These are phyloP conservation scores for Dasypogon diadema DNA, from an alignment of 2,888 invertebrate genomes.

Conservation along the genomic window DNA sequence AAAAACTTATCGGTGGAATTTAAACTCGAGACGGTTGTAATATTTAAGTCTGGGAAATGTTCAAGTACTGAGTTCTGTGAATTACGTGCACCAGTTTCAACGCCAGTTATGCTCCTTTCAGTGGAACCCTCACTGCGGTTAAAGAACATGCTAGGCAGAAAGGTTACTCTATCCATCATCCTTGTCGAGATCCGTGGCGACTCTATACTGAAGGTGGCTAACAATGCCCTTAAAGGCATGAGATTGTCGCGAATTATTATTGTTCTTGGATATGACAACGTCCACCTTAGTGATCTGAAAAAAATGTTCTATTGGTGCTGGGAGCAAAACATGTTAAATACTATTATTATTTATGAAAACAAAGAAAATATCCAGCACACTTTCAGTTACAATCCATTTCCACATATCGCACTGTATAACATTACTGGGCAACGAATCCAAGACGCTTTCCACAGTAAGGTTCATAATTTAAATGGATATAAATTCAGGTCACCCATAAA, in stretches of 20 bases:
- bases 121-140: not conserved
- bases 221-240: conserved; percentile 11
- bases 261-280: not conserved
- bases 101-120: not conserved
- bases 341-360: not conserved
- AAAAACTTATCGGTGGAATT: not conserved
- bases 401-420: not conserved
- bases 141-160: not conserved
- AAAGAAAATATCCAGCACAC: not conserved
- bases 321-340: conserved; percentile 18
- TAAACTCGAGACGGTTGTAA: not conserved
- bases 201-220: not conserved
- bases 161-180: not conserved
- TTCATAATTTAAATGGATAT: conserved; percentile 40
- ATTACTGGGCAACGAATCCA: not conserved
- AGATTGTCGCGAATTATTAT: not conserved
- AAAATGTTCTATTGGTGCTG: not conserved
- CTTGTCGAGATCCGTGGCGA: not conserved
- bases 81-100: not conserved
- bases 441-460: conserved; percentile 1
- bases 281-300: not conserved
- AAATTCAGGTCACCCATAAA: conserved; percentile 4
- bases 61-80: not conserved
- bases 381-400: conserved; percentile 26
- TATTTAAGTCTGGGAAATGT: not conserved